phyloP scores from a whole-genome alignment of 2,888 invertebrate species.

The Clostera curtula region DNA sequence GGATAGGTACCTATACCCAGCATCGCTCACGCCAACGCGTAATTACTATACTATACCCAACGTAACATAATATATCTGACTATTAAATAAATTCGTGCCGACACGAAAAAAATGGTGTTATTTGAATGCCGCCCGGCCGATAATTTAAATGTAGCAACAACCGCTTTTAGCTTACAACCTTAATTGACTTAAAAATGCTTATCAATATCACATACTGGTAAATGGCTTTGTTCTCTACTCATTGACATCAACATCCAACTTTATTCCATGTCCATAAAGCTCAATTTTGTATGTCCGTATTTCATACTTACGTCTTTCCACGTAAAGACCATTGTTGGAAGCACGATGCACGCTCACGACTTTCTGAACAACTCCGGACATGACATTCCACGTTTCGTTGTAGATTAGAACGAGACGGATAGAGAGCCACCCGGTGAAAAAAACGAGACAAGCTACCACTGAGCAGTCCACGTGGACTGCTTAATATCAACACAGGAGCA shows the following conservation, averaged over 20 bases:
- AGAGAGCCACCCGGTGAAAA: constrained; percentile 62
- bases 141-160: constrained; percentile 76
- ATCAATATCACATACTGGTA: constrained; percentile 52
- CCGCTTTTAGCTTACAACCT: constrained; percentile 75
- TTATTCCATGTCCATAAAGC: constrained; percentile 22
- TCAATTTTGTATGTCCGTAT: constrained; percentile 22
- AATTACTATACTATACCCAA: constrained; percentile 53
- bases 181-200: constrained; percentile 76
- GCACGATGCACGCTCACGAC: constrained; percentile 76
- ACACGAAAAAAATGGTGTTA: constrained; percentile 74
- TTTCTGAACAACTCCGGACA: constrained; percentile 75
- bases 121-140: constrained; percentile 74
- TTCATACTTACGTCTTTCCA: constrained; percentile 43
- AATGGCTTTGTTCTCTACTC: constrained; percentile 25
- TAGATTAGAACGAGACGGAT: constrained; percentile 73
- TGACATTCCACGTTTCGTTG: constrained; percentile 75
- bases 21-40: constrained; percentile 52
- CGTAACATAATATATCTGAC: constrained; percentile 56
- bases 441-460: constrained; percentile 70
- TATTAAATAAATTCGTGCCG: constrained; percentile 72
- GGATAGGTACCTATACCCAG: constrained; percentile 26
- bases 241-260: constrained; percentile 28
- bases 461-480: constrained; percentile 73
- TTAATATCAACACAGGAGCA: constrained; percentile 74
- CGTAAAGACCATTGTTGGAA: constrained; percentile 47